phyloP scores from a whole-genome alignment of 2,797 vertebrate genomes.

The Lates japonicus region DNA sequence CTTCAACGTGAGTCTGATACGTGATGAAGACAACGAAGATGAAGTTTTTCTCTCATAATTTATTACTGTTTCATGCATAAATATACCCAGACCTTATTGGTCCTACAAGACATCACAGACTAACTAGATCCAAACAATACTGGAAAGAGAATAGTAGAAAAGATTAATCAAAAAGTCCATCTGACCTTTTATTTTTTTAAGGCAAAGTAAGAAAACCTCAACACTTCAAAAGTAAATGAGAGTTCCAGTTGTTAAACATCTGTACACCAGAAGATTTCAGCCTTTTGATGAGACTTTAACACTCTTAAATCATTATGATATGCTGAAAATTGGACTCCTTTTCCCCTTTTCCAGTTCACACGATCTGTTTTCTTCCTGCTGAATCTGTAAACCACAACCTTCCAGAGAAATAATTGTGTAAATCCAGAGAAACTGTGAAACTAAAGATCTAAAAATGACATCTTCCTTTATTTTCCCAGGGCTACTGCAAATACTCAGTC shows the following conservation, averaged over 20 bases:
- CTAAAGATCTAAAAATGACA: background rate
- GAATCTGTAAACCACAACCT: background rate
- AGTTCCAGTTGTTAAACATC: background rate
- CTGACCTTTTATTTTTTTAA: background rate
- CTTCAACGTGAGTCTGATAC: slow-evolving; percentile 89
- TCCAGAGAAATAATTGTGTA: too few species aligned
- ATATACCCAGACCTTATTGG: background rate
- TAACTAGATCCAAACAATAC: background rate
- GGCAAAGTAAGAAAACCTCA: background rate
- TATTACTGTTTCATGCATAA: background rate
- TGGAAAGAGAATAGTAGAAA: background rate
- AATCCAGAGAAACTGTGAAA: too few species aligned
- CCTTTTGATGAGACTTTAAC: background rate
- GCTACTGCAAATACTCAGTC: slow-evolving; percentile 96
- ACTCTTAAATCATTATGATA: background rate
- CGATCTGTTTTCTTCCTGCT: background rate
- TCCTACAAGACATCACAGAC: background rate
- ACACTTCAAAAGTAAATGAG: background rate
- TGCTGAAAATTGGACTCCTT: background rate
- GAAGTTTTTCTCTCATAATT: too few species aligned
- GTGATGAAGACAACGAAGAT: background rate
- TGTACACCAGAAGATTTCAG: background rate
- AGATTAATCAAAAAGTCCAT: background rate
- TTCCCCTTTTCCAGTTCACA: background rate
- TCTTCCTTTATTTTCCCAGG: slow-evolving; percentile 81